Base-by-base conservation (phyloP, 2,888 invertebrate species). In the Agonopterix alstromeriana region DNA sequence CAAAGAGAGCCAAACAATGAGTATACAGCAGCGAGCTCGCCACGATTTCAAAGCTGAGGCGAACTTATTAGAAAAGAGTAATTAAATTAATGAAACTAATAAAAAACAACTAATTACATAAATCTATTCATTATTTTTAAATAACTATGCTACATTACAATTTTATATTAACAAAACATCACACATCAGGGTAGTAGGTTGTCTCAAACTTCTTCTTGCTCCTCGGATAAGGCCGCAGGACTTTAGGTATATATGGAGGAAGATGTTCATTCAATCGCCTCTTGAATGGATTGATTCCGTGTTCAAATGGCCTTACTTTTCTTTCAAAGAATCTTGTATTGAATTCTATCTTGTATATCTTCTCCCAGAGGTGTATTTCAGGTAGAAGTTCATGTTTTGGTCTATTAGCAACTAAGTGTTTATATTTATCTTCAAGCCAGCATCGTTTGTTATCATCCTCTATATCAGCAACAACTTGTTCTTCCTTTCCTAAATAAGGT, bases 331-430 rank as follows among this genome's bases (percentile, higher is more conserved):
- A 90, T 53, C 94, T 87, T 0, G 93, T 94, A 9, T 94, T 90
- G 63, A 92, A 82, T 66, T 93, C 82, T 12, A 94, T 91, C 73
- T 95, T 94, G 72, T 95, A 97, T 54, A 97, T 94, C 56, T 91
- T 91, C 69, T 97, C 95, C 97, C 97, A 97, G 49, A 92, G 73
- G 65, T 94, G 94, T 36, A 93, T 83, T 83, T 97, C 96, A 14
- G 95, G 94, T 9, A 77, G 51, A 43, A 91, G 75, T 12, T 89
- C 81, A 64, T 92, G 90, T 50, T 91, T 89, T 0, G 92, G 92
- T 55, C 94, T 90, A 68, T 94, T 94, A 1, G 94, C 85, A 48
- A 91, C 84, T 55, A 96, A 67, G 70, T 92, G 89, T 67, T 95
- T 95, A 63, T 93, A 95, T 48, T 78, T 84, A 1, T 82, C 64